Evolutionary conservation across 2,113 vertebrate genomes (phyloP), one percentile per base, ranked within the genome.

Genomic region (Callocephalon fimbriatum): DNA sequence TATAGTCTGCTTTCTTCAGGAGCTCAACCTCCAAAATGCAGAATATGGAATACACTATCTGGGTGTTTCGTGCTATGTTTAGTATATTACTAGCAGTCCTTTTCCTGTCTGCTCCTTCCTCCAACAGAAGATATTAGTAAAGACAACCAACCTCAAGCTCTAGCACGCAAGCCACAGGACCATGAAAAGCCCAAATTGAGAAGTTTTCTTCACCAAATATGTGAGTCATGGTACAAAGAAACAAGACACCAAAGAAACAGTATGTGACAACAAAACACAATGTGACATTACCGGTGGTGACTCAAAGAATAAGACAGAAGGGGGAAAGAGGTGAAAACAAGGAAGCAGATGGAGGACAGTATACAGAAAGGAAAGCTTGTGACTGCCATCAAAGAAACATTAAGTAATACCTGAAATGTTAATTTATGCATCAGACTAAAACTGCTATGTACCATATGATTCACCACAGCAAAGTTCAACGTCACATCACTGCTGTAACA

Each of bases 51-150:
- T 4, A 47, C 5, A 4, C 11, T 1, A 2, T 4, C 19, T 2
- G 0, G 15, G 8, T 29, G 25, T 32, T 73, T 31, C 26, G 16
- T 0, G 1, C 73, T 22, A 25, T 0, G 0, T 44, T 37, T 2
- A 31, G 11, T 10, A 9, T 7, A 29, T 12, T 18, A 15, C 23
- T 20, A 51, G 25, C 27, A 58, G 47, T 13, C 26, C 40, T n/a
- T 23, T 7, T 54, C 29, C 73, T 16, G 22, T 18, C 63, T 44
- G 40, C 10, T 53, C 54, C 61, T 50, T 53, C 50, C 47, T 74
- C 61, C 56, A 66, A 4, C 8, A 16, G 15, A 31, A 58, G 17
- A 35, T 13, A 20, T 0, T 11, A 6, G 27, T 14, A 70, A 84
- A 51, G 8, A 47, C 50, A 65, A 26, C 7, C 37, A 59, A 25